A percentile compares a stretch with the other conserved stretches of the same genome.
These are phyloP conservation scores for Leptopilina clavipes DNA, from an alignment of 1,140 invertebrate species.

Conservation along the genomic window DNA sequence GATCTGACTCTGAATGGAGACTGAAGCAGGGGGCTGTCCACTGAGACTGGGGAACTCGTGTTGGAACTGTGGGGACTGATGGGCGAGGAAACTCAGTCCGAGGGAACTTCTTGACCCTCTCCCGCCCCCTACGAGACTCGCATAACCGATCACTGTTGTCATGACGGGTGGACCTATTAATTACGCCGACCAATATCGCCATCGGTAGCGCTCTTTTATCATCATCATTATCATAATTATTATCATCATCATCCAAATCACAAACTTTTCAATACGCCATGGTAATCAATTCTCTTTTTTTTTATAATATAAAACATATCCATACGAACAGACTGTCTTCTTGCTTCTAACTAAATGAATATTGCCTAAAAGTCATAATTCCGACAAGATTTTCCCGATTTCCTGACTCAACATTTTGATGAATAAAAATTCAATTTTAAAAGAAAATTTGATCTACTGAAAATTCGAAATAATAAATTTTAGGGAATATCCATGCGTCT, in stretches of 20 bases:
- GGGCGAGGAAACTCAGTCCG: conserved; percentile 79
- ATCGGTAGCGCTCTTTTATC: conserved; percentile 48
- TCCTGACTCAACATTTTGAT: too few relatives aligned
- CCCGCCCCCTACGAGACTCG: conserved; percentile 66
- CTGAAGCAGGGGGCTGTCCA: conserved; percentile 69
- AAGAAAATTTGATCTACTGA: background rate
- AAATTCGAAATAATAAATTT: too few relatives aligned
- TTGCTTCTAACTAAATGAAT: too few relatives aligned
- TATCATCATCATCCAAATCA: conserved; percentile 19
- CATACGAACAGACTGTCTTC: too few relatives aligned
- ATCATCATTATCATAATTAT: conserved; percentile 32
- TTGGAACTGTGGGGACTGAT: conserved; percentile 86
- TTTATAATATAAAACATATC: too few relatives aligned
- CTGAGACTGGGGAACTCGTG: conserved; percentile 88
- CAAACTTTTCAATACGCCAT: background rate
- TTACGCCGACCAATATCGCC: conserved; percentile 27
- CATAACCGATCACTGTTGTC: conserved; percentile 66
- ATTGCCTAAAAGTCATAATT: too few relatives aligned
- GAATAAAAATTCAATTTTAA: too few relatives aligned
- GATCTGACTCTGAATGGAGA: conserved; percentile 63
- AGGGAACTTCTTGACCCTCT: conserved; percentile 65
- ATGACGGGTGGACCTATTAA: conserved; percentile 61
- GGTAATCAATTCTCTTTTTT: background rate
- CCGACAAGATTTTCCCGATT: too few relatives aligned
- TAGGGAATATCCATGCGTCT: too few relatives aligned